Base-by-base conservation (phyloP, 2,888 invertebrate genomes). In the Ophion ellenae region DNA sequence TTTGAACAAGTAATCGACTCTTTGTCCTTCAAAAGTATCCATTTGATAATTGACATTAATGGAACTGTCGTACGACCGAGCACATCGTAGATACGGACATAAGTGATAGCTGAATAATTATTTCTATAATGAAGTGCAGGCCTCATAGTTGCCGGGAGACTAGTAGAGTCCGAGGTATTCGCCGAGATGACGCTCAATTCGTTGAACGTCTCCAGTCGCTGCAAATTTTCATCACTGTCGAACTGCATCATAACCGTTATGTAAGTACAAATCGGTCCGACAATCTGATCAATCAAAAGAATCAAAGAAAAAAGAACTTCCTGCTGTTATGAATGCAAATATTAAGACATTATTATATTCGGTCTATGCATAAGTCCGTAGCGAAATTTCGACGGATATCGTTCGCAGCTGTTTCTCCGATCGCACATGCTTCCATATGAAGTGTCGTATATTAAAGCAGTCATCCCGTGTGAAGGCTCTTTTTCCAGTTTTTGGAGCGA, bases 171-270 rank as follows among this genome's bases (percentile, higher is more conserved):
- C 28, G 47, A 75, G 20, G 11, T 20, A 7, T 45, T 59, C 20
- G 45, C 6, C 17, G 14, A 14, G 24, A 45, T 63, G 1, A 20
- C 45, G 1, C 24, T 24, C 24, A 24, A 24, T 24, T 32, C 45
- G 10, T 45, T 14, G 53, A 81, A 53, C 14, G 67, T n/a, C 2
- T 40, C 61, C 5, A 20, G 6, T 9, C 36, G 64, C 24, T 80
- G 61, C 24, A 53, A 53, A 36, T 69, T 74, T 63, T 32, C 28
- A 53, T 4, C 14, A 11, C 28, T 75, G 59, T 86, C 85, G 1
- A 86, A 57, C 47, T 88, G 87, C 24, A 87, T 81, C 87, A 88
- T 88, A 20, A 88, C 80, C 69, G 84, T 86, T 9, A 87, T 17
- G 24, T 24, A 2, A 24, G 24, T 24, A 24, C 24, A 24, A 24